phyloP scores from a whole-genome alignment of 2,888 invertebrate species.

The Apoda limacodes region DNA sequence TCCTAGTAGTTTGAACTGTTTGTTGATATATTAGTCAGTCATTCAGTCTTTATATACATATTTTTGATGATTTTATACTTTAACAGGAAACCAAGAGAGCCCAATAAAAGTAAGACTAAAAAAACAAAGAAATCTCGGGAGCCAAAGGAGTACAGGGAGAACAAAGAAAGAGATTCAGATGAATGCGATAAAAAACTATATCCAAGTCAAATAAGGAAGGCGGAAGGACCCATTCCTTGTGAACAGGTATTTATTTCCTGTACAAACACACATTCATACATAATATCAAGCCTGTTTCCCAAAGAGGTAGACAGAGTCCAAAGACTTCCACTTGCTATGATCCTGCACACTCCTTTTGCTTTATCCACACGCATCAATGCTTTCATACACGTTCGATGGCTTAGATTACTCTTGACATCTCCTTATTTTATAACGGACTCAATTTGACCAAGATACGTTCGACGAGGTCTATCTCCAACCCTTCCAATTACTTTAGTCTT shows the following conservation, averaged over 20 bases:
- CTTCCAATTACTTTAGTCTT: too few relatives aligned
- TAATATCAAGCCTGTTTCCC: too few relatives aligned
- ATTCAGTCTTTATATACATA: neutral
- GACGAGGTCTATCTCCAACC: too few relatives aligned
- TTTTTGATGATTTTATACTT: neutral
- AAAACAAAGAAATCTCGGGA: constrained; percentile 27
- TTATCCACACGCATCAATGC: too few relatives aligned
- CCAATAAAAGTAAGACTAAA: constrained; percentile 27
- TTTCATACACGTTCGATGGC: too few relatives aligned
- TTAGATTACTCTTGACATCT: neutral
- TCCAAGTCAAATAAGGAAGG: constrained; percentile 35
- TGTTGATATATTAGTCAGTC: neutral
- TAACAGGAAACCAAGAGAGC: constrained; percentile 24
- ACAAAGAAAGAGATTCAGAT: constrained; percentile 21
- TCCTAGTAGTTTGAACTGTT: neutral
- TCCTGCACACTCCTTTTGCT: too few relatives aligned
- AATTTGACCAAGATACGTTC: too few relatives aligned
- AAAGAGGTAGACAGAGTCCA: too few relatives aligned
- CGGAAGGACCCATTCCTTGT: constrained; percentile 46
- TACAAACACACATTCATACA: constrained; percentile 2
- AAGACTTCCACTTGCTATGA: too few relatives aligned
- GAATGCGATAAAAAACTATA: constrained; percentile 26
- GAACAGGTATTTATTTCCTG: too few relatives aligned
- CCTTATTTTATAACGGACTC: too few relatives aligned
- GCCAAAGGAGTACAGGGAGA: constrained; percentile 26